Conservation (phyloP, 2,113 vertebrate genomes). For the Saguinus midas region DNA sequence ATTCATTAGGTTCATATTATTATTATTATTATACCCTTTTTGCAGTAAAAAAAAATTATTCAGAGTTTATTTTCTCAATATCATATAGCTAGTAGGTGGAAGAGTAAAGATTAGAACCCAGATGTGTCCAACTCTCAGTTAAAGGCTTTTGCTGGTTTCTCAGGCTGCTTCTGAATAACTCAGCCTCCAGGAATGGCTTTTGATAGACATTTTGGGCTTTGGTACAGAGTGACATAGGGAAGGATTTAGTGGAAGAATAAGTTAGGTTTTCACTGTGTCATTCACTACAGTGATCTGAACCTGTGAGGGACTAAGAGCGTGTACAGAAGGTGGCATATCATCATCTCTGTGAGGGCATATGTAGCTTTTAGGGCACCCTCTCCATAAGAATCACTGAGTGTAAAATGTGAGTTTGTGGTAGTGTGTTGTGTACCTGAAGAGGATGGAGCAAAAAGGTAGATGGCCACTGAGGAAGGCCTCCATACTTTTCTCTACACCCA, state of each 20-base stretch:
- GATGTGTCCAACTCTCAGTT: background rate
- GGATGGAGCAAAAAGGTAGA: background rate
- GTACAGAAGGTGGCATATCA: background rate
- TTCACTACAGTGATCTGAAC: background rate
- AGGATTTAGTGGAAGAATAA: background rate
- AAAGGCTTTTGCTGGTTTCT: background rate
- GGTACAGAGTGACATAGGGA: background rate
- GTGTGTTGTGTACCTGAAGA: background rate
- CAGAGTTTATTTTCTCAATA: background rate
- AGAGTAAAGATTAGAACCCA: background rate
- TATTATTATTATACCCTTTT: background rate
- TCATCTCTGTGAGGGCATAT: background rate
- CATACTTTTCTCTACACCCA: background rate
- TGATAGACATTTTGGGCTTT: background rate
- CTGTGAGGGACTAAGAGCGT: background rate
- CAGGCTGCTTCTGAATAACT: background rate
- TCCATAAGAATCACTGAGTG: background rate
- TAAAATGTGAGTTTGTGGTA: background rate
- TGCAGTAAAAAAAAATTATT: background rate
- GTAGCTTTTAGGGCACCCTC: background rate
- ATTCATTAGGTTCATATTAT: background rate
- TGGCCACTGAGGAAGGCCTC: background rate
- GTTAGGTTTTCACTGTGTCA: background rate
- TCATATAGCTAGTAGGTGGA: background rate
- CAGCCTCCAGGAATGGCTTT: background rate